Evolutionary conservation across 2,797 vertebrate species (phyloP).

Genomic region (Peromyscus aztecus): DNA sequence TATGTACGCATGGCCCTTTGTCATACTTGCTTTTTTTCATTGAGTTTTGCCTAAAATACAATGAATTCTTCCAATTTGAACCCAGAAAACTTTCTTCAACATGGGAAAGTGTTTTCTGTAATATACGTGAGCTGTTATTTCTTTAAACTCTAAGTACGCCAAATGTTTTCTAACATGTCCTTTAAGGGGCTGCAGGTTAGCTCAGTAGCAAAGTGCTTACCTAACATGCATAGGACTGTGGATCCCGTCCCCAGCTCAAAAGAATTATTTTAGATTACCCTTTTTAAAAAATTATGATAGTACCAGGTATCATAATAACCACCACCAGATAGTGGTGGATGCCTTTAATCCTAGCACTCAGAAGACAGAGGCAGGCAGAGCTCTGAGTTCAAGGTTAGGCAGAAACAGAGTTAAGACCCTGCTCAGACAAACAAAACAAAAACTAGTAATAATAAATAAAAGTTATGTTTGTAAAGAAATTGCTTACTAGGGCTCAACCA

Average conservation of each 20-base stretch:
- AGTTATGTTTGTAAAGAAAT: constrained; percentile 4
- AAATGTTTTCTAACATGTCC: not conserved
- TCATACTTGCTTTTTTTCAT: constrained; percentile 19
- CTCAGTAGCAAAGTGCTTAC: not conserved
- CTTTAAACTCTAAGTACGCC: not conserved
- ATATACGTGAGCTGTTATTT: not conserved
- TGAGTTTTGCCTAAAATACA: constrained; percentile 41
- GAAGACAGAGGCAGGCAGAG: not conserved
- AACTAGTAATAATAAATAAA: not conserved
- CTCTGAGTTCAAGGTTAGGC: not conserved
- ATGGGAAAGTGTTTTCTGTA: not conserved
- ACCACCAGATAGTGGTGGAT: too few species aligned
- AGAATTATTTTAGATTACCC: not conserved
- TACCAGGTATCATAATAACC: not conserved
- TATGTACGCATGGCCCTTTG: not conserved
- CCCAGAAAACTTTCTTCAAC: not conserved
- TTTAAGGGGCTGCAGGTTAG: not conserved
- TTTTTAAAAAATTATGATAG: constrained; percentile 24
- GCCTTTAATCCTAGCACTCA: not conserved
- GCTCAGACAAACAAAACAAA: not conserved
- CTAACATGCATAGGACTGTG: not conserved
- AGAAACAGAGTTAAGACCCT: not conserved
- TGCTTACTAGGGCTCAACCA: constrained; percentile 35
- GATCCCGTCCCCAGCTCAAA: not conserved
- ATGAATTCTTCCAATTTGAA: not conserved